Percentiles rank a stretch among this genome's conserved stretches.
Conservation (phyloP, 2,797 vertebrate species). For the Muscicapa striata region DNA sequence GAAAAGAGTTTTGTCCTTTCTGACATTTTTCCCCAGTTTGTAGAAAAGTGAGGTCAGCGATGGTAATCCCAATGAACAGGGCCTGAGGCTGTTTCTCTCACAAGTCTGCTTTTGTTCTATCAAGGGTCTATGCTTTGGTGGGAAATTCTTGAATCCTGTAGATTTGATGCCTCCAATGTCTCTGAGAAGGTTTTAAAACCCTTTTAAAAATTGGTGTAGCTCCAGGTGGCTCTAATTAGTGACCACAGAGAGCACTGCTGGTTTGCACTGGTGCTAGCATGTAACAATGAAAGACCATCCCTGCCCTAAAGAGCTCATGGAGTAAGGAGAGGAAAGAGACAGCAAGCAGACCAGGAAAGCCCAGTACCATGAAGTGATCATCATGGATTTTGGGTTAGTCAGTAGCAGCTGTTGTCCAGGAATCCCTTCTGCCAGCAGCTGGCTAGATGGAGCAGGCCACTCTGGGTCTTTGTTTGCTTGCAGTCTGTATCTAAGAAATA, state of each 20-base stretch:
- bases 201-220: not conserved
- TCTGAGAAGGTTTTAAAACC: not conserved
- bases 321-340: not conserved
- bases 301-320: not conserved
- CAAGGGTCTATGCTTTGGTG: not conserved
- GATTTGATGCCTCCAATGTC: not conserved
- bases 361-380: not conserved
- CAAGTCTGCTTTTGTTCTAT: not conserved
- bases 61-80: not conserved
- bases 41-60: not conserved
- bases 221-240: not conserved
- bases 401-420: not conserved
- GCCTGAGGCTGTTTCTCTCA: not conserved
- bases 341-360: not conserved
- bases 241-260: not conserved
- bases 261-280: not conserved
- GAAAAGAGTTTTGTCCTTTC: not conserved
- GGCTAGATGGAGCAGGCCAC: not conserved
- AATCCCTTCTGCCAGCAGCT: not conserved
- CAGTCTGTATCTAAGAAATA: not conserved
- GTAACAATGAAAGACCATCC: not conserved
- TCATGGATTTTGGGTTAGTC: not conserved
- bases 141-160: not conserved
- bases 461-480: not conserved
- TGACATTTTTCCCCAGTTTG: not conserved